Evolutionary conservation across 2,113 vertebrate genomes (phyloP).

Genomic region (Ophthalmolycus amberensis): DNA sequence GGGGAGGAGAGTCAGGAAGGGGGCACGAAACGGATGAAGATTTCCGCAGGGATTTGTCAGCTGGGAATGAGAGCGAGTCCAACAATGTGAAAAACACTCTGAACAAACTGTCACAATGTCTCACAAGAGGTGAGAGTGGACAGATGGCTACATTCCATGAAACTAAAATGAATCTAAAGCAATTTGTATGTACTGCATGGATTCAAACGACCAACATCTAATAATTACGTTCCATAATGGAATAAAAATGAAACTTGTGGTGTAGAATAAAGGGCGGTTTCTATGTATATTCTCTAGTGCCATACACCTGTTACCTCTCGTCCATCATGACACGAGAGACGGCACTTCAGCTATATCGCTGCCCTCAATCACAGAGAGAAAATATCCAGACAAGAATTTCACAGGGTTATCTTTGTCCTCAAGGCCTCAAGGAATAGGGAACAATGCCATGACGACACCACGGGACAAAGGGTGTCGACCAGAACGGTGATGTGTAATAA

Average conservation of each 20-base stretch:
- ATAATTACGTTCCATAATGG: neutral
- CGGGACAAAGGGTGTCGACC: slow-evolving; percentile 55
- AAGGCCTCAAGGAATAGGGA: slow-evolving; percentile 71
- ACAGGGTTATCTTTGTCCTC: slow-evolving; percentile 79
- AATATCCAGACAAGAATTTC: slow-evolving; percentile 75
- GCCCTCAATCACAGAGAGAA: slow-evolving; percentile 50
- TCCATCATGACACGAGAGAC: slow-evolving; percentile 37
- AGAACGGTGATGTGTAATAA: slow-evolving; percentile 62
- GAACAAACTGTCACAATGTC: neutral
- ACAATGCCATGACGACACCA: slow-evolving; percentile 62
- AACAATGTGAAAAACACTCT: slow-evolving; percentile 35
- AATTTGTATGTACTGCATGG: neutral
- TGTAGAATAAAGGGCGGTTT: neutral
- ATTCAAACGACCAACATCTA: neutral
- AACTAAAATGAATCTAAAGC: neutral
- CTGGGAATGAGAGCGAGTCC: slow-evolving; percentile 45
- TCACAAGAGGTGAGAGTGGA: neutral
- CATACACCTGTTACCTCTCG: slow-evolving; percentile 57
- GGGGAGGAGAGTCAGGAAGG: slow-evolving; percentile 7
- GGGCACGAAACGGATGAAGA: neutral
- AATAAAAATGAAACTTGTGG: neutral
- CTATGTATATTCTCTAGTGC: slow-evolving; percentile 1
- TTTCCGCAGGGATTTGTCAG: slow-evolving; percentile 20
- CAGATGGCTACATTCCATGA: neutral
- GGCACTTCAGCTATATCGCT: slow-evolving; percentile 18